These are phyloP conservation scores for Antennarius maculatus DNA, from an alignment of 2,797 vertebrate species.

Conservation along the genomic window DNA sequence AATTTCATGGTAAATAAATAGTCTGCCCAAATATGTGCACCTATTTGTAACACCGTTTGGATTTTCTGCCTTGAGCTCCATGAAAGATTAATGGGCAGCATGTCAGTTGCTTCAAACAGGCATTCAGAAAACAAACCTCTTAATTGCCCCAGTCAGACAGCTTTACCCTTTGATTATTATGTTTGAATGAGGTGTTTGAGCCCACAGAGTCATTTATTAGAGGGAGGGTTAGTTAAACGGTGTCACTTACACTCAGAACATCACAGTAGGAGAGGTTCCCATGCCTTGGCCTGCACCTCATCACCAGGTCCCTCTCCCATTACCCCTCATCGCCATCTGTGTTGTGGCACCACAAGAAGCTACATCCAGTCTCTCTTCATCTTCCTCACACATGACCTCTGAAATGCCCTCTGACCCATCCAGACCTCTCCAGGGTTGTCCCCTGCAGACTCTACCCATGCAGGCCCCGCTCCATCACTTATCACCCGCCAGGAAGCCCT, in stretches of 20 bases:
- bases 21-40: conserved; percentile 40
- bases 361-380: conserved; percentile 67
- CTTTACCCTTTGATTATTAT: conserved; percentile 66
- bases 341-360: conserved; percentile 60
- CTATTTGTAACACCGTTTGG: conserved; percentile 38
- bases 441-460: conserved; percentile 60
- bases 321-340: conserved; percentile 64
- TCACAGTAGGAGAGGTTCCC: conserved; percentile 40
- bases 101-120: conserved; percentile 51
- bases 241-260: conserved; percentile 35
- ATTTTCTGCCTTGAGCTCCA: conserved; percentile 50
- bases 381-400: conserved; percentile 64
- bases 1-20: conserved; percentile 68
- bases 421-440: conserved; percentile 42
- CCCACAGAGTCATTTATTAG: conserved; percentile 43
- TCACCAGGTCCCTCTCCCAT: conserved; percentile 47
- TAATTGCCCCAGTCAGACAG: conserved; percentile 47
- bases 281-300: conserved; percentile 19
- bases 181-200: conserved; percentile 43
- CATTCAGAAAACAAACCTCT: conserved; percentile 68
- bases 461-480: conserved; percentile 67
- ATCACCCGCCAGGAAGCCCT: conserved; percentile 74
- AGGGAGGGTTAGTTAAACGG: conserved; percentile 30
- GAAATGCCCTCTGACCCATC: conserved; percentile 66
- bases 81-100: conserved; percentile 63